Evolutionary conservation across 2,888 invertebrate species (phyloP).

Genomic region (Stenotaenia linearis): DNA sequence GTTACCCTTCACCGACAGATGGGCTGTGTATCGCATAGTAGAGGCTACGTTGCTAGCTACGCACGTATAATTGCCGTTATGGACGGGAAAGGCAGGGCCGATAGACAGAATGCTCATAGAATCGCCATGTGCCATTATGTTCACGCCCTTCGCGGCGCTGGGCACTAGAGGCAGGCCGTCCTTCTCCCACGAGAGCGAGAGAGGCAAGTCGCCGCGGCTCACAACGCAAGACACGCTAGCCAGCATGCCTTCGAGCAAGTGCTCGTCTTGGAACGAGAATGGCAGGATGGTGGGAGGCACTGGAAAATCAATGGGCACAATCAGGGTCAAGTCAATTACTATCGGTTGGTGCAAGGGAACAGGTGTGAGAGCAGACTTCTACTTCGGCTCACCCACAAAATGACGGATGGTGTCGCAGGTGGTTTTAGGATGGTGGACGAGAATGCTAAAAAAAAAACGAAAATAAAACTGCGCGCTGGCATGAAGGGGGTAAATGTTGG

Average conservation of each 20-base stretch:
- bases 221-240: constrained; percentile 40
- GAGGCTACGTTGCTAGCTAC: constrained; percentile 41
- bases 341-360: constrained; percentile 24
- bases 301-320: constrained; percentile 43
- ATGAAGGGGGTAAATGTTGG: neutral
- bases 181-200: constrained; percentile 63
- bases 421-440: constrained; percentile 27
- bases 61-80: constrained; percentile 47
- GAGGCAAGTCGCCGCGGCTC: constrained; percentile 45
- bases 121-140: constrained; percentile 35
- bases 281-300: constrained; percentile 65
- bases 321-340: constrained; percentile 28
- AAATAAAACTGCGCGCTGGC: neutral
- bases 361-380: constrained; percentile 24
- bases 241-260: constrained; percentile 39
- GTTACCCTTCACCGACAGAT: constrained; percentile 36
- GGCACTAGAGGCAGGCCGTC: constrained; percentile 55
- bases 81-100: constrained; percentile 41
- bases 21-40: constrained; percentile 37
- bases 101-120: constrained; percentile 55
- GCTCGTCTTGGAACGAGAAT: constrained; percentile 48
- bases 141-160: constrained; percentile 32
- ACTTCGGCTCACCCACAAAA: constrained; percentile 26
- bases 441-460: neutral
- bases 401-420: constrained; percentile 26